Evolutionary conservation across 2,113 vertebrate genomes (phyloP).

Genomic region (Morone chrysops): DNA sequence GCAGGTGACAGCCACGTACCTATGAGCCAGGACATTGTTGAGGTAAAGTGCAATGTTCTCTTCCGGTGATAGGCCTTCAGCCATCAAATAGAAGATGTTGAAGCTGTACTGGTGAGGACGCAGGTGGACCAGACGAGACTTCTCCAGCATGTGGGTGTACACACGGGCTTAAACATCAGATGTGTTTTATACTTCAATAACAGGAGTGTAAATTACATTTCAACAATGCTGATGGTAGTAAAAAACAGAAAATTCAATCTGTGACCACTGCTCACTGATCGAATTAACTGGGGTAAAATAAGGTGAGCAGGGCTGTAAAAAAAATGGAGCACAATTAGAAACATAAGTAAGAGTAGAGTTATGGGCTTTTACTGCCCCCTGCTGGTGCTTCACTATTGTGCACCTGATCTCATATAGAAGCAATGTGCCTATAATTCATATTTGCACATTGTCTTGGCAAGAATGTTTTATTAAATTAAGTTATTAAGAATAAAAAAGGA

Average conservation of each 20-base stretch:
- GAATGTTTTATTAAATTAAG: neutral
- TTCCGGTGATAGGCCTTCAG: slow-evolving; percentile 90
- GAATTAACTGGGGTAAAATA: slow-evolving; percentile 38
- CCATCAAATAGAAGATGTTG: slow-evolving; percentile 91
- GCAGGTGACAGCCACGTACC: slow-evolving; percentile 44
- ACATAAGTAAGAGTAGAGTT: neutral
- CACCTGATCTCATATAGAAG: neutral
- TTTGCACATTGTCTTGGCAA: neutral
- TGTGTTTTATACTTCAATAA: neutral
- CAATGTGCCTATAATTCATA: neutral
- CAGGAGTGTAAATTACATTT: neutral
- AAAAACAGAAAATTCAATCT: neutral
- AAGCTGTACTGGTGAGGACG: slow-evolving; percentile 90
- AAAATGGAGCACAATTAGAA: neutral
- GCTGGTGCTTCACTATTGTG: slow-evolving; percentile 37
- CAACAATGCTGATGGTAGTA: neutral
- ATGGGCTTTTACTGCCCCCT: slow-evolving; percentile 66
- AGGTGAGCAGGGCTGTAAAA: slow-evolving; percentile 34
- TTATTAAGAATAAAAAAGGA: neutral
- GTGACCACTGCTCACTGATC: slow-evolving; percentile 3
- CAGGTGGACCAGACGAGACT: slow-evolving; percentile 86
- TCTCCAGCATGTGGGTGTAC: slow-evolving; percentile 93
- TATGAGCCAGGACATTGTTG: slow-evolving; percentile 83
- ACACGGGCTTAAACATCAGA: slow-evolving; percentile 68
- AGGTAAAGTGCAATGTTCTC: slow-evolving; percentile 89